These are phyloP conservation scores for Drosophila yakuba DNA, from an alignment of 1,140 invertebrate species.

Conservation along the genomic window DNA sequence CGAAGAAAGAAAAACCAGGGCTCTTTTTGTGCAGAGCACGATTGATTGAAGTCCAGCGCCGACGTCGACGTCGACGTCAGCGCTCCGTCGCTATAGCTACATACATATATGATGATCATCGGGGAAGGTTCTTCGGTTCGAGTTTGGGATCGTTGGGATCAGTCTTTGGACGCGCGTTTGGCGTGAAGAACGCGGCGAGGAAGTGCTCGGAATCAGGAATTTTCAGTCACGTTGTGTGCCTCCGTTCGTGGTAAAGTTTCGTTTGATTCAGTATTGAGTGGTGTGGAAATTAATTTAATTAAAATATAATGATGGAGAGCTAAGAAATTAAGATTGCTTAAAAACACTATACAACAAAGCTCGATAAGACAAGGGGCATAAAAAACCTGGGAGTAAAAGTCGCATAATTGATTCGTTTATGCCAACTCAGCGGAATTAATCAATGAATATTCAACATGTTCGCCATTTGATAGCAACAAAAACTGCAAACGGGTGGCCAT, in stretches of 20 bases:
- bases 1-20: slow-evolving; percentile 20
- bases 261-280: background rate
- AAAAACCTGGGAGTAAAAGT: slow-evolving; percentile 32
- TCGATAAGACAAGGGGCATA: background rate
- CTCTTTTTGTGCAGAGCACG: slow-evolving; percentile 11
- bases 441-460: slow-evolving; percentile 33
- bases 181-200: slow-evolving; percentile 51
- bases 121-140: slow-evolving; percentile 45
- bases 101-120: slow-evolving; percentile 8
- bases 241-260: slow-evolving; percentile 39
- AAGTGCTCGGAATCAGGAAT: background rate
- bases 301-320: background rate
- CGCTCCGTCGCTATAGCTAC: slow-evolving; percentile 10
- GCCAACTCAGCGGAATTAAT: slow-evolving; percentile 25
- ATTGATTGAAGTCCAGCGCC: slow-evolving; percentile 26
- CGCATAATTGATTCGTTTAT: slow-evolving; percentile 46
- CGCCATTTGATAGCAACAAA: slow-evolving; percentile 18
- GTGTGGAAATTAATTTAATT: background rate
- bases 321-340: background rate
- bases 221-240: background rate
- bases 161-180: slow-evolving; percentile 60
- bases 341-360: background rate
- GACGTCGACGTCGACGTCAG: slow-evolving; percentile 7
- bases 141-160: slow-evolving; percentile 56
- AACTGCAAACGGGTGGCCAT: slow-evolving; percentile 27